These are phyloP conservation scores for Boleophthalmus pectinirostris DNA, from an alignment of 2,113 vertebrate genomes.

Conservation along the genomic window DNA sequence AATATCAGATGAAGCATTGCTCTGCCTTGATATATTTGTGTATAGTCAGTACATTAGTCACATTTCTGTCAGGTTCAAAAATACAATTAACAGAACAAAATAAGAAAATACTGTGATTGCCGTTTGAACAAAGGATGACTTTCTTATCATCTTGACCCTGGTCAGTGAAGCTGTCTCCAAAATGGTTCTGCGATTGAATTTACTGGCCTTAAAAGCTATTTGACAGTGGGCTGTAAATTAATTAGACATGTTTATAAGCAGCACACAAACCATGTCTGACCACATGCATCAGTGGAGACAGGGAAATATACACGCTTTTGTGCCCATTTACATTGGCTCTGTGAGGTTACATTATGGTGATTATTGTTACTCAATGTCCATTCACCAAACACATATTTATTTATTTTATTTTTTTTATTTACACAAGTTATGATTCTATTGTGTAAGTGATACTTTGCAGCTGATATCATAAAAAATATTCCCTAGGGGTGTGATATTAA, in stretches of 20 bases:
- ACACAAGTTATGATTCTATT: no score
- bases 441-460: no score
- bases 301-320: background rate
- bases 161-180: constrained; percentile 33
- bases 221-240: constrained; percentile 47
- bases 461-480: no score
- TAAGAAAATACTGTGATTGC: background rate
- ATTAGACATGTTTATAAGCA: constrained; percentile 43
- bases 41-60: background rate
- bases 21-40: constrained; percentile 1
- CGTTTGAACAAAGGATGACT: constrained; percentile 15
- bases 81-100: constrained; percentile 1
- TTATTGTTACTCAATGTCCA: background rate
- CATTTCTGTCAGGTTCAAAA: background rate
- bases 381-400: no score
- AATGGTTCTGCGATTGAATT: constrained; percentile 42
- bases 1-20: constrained; percentile 6
- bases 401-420: no score
- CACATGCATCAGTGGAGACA: background rate
- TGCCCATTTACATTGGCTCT: background rate
- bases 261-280: constrained; percentile 1
- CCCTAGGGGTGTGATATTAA: no score
- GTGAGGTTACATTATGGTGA: background rate
- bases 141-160: constrained; percentile 26
- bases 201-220: constrained; percentile 59